Base-by-base conservation (phyloP, 2,113 vertebrate genomes). In the Tauraco erythrolophus region DNA sequence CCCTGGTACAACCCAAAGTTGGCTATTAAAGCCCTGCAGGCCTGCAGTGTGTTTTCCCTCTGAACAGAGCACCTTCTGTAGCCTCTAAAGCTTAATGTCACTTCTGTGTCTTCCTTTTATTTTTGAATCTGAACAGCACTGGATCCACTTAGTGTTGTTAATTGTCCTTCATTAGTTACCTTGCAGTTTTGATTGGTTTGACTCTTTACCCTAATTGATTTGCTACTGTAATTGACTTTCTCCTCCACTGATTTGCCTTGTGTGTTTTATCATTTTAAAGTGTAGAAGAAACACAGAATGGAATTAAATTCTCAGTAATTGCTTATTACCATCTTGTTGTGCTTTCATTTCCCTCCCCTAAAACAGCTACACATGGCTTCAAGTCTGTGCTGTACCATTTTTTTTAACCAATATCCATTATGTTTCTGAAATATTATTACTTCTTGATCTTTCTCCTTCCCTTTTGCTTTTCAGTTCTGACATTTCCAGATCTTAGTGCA, bases 171-270 rank as follows among this genome's bases (percentile, higher is more conserved):
- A 94, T 96, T 96, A 96, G 94, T 84, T 96, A 93, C 96, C 92
- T 93, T 96, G 88, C 96, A 93, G 71, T 79, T 94, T 94, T 96
- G 94, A 97, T 96, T 96, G 89, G 84, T 96, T 97, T 96, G 96
- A 96, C 94, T 96, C 89, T 93, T 97, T 88, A 96, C 78, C 84
- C 84, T 96, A 97, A 96, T 97, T 96, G 96, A 96, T 97, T 97
- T 95, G 92, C 84, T 90, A 90, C 96, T 92, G 84, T 95, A 95
- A 96, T 97, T 93, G 94, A 96, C 93, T 95, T 97, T 94, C 95
- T 86, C 88, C 92, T 96, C 78, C 56, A 79, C 89, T 93, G 96
- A 93, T 94, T 95, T 94, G 82, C 92, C 75, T 69, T 80, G 88
- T 89, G 84, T 80, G 70, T 92, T 96, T 96, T 88, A 88, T 88